Evolutionary conservation across 2,797 vertebrate species (phyloP).

Genomic region (Sphaeramia orbicularis): DNA sequence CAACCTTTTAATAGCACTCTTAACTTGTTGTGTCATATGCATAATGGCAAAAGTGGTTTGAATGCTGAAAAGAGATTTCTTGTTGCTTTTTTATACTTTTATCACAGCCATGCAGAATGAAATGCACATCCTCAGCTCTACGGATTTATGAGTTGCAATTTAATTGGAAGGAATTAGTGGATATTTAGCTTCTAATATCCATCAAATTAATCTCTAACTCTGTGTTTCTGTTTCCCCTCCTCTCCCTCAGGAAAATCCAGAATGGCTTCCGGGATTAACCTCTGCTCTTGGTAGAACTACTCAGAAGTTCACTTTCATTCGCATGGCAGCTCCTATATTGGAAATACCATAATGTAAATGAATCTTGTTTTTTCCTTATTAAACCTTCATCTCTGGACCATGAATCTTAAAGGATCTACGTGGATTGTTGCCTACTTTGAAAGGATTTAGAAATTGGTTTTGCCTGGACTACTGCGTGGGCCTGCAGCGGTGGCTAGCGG

Average conservation of each 20-base stretch:
- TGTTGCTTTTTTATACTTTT: slow-evolving; percentile 30
- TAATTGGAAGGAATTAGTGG: slow-evolving; percentile 71
- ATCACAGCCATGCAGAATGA: slow-evolving; percentile 36
- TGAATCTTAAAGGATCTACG: slow-evolving; percentile 86
- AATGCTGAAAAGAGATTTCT: slow-evolving; percentile 7
- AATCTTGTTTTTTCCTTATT: slow-evolving; percentile 61
- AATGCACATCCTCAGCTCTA: slow-evolving; percentile 52
- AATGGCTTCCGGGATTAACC: slow-evolving; percentile 82
- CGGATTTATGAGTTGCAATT: slow-evolving; percentile 59
- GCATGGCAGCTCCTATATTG: slow-evolving; percentile 28
- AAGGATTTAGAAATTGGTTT: slow-evolving; percentile 82
- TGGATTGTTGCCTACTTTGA: slow-evolving; percentile 80
- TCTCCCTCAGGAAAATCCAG: slow-evolving; percentile 82
- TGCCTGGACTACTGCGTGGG: slow-evolving; percentile 52
- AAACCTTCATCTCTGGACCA: slow-evolving; percentile 79
- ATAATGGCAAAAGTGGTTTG: slow-evolving; percentile 6
- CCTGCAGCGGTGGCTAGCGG: slow-evolving; percentile 72
- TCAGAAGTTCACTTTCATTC: slow-evolving; percentile 62
- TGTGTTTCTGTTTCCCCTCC: slow-evolving; percentile 49
- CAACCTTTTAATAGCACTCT: slow-evolving; percentile 48
- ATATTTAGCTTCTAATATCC: slow-evolving; percentile 72
- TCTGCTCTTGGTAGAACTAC: slow-evolving; percentile 80
- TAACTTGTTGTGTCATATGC: slow-evolving; percentile 44
- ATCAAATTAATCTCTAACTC: slow-evolving; percentile 69
- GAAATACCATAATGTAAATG: slow-evolving; percentile 92